A percentile compares a stretch with the other conserved stretches of the same genome.
These are phyloP conservation scores for Aleadryas rufinucha DNA, from an alignment of 2,113 vertebrate species.

Conservation along the genomic window DNA sequence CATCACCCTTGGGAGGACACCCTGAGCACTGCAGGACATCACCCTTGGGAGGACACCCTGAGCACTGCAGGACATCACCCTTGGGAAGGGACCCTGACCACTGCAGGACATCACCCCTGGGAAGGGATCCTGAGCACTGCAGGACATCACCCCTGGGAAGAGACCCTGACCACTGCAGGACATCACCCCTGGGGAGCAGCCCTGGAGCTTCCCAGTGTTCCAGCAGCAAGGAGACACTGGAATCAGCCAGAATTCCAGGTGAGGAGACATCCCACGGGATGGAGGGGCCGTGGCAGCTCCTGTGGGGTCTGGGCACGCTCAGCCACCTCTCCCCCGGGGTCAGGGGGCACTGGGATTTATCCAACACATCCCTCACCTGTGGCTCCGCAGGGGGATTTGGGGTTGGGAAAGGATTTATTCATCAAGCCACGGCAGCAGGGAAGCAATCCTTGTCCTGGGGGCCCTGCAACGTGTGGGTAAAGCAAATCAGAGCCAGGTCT, in stretches of 20 bases:
- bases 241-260: neutral
- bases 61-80: no score
- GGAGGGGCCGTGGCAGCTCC: neutral
- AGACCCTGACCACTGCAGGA: no score
- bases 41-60: no score
- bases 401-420: slow-evolving; percentile 44
- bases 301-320: accelerated
- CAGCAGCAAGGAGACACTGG: accelerated
- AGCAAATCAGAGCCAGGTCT: slow-evolving; percentile 33
- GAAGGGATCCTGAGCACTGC: neutral
- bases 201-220: no score
- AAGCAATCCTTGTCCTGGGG: slow-evolving; percentile 27
- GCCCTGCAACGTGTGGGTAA: slow-evolving; percentile 2
- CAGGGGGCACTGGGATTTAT: neutral
- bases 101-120: no score
- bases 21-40: no score
- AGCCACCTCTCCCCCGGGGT: neutral
- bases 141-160: no score
- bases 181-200: neutral
- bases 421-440: slow-evolving; percentile 5
- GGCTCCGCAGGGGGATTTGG: neutral
- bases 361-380: neutral
- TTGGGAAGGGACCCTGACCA: no score
- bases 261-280: accelerated
- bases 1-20: neutral